Evolutionary conservation across 1,140 invertebrate genomes (phyloP), one percentile per base, ranked within the genome.

Genomic region (Achroia grisella): DNA sequence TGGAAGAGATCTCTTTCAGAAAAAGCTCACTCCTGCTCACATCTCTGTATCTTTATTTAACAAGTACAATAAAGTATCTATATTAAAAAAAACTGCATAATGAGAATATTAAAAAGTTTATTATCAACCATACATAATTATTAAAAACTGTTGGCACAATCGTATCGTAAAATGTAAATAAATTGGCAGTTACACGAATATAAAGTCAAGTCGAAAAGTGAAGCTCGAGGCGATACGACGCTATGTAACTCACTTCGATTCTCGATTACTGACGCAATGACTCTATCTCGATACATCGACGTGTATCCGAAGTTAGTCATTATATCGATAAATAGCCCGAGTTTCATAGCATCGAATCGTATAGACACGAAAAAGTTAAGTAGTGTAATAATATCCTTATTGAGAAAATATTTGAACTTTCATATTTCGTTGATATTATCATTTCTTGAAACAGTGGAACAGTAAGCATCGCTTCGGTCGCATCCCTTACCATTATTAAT

Each of bases 101-200:
- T 42, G 50, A 44, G 56, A 59, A 71, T 75, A 68, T 75, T 54
- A 75, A 75, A 76, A 78, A 66, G 59, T 79, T 81, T 79, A 81
- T 77, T 81, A 67, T 67, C 48, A 78, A 73, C 59, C 59, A 62
- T 69, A 80, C 54, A 67, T 57, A 33, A 64, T 58, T 55, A 23
- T 23, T 23, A 23, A 55, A 65, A 73, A 71, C 56, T 47, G 64
- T 82, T 82, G 78, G 78, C 78, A 82, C 78, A 70, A 65, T 23
- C 17, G 17, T 71, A 64, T 67, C 69, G 68, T 59, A 49, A 52
- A 46, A 54, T 59, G 54, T 61, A 64, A 58, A 52, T 62, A 64
- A 42, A 52, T 56, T 53, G 62, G 62, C 61, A 65, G 68, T 60
- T 52, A 46, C 39, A 49, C 31, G 44, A 32, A 34, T 44, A 56